These are phyloP conservation scores for Sterna hirundo DNA, from an alignment of 2,113 vertebrate genomes.

Conservation along the genomic window DNA sequence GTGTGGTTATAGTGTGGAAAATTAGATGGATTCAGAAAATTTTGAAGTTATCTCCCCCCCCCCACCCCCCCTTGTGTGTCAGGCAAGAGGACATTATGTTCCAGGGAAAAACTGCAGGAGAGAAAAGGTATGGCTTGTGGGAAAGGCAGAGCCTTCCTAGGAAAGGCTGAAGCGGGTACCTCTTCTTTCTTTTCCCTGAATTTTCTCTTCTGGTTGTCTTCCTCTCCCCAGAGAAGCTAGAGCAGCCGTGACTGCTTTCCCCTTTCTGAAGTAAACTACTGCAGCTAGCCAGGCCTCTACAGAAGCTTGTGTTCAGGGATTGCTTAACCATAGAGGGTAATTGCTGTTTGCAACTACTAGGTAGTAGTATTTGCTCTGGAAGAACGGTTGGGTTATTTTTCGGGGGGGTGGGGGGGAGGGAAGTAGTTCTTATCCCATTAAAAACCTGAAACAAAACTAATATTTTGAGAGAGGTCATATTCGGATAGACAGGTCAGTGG, in stretches of 20 bases:
- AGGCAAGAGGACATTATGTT: background rate
- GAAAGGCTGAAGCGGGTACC: background rate
- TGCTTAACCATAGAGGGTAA: background rate
- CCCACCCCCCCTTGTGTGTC: fast-evolving
- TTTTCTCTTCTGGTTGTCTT: background rate
- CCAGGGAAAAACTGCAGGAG: background rate
- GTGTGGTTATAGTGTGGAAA: background rate
- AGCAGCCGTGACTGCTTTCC: background rate
- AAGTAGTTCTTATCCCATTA: background rate
- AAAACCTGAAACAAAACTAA: background rate
- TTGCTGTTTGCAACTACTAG: background rate
- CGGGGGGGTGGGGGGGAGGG: background rate
- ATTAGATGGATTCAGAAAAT: background rate
- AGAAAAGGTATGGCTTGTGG: background rate
- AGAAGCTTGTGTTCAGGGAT: background rate
- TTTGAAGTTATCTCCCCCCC: background rate
- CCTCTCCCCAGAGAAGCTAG: background rate
- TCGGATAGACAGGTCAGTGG: background rate
- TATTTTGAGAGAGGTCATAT: background rate
- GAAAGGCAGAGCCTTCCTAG: background rate
- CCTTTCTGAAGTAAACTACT: background rate
- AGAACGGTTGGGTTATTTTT: background rate
- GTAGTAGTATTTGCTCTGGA: background rate
- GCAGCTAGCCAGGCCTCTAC: background rate
- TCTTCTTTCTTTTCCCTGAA: background rate